Evolutionary conservation across 1,140 invertebrate genomes (phyloP).

Genomic region (Drosophila rhopaloa): DNA sequence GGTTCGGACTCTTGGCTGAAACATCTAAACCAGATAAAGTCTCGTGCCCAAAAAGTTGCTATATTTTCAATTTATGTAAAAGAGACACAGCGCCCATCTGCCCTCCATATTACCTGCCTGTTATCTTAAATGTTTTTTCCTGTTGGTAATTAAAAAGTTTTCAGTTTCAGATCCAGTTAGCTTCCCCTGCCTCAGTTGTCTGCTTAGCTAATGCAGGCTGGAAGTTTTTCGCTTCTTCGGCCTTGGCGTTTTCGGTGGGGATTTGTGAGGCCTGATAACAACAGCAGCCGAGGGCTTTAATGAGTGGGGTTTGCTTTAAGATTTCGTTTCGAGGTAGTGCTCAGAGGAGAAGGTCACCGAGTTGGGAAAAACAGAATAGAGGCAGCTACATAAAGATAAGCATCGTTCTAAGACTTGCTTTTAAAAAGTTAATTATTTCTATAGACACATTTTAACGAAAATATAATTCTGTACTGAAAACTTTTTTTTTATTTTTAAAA

Average conservation of each 20-base stretch:
- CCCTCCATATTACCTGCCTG: conserved; percentile 18
- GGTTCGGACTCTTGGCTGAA: conserved; percentile 18
- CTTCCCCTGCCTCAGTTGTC: not conserved
- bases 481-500: too few species aligned
- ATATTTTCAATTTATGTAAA: conserved; percentile 79
- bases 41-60: conserved; percentile 52
- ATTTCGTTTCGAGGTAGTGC: conserved; percentile 6
- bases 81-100: not conserved
- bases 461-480: too few species aligned
- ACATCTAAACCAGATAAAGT: conserved; percentile 37
- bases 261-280: conserved; percentile 21
- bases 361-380: not conserved
- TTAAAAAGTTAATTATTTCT: too few species aligned
- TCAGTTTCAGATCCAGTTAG: conserved; percentile 25
- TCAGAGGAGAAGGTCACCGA: conserved; percentile 30
- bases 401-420: too few species aligned
- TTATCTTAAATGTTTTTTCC: conserved; percentile 62
- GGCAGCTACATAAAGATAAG: conserved; percentile 5
- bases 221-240: conserved; percentile 25
- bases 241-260: conserved; percentile 46
- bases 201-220: conserved; percentile 70
- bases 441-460: too few species aligned
- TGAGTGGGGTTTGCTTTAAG: conserved; percentile 36
- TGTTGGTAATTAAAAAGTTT: conserved; percentile 67
- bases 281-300: conserved; percentile 19